Base-by-base conservation (phyloP, 2,797 vertebrate genomes). In the Darevskia mixta region DNA sequence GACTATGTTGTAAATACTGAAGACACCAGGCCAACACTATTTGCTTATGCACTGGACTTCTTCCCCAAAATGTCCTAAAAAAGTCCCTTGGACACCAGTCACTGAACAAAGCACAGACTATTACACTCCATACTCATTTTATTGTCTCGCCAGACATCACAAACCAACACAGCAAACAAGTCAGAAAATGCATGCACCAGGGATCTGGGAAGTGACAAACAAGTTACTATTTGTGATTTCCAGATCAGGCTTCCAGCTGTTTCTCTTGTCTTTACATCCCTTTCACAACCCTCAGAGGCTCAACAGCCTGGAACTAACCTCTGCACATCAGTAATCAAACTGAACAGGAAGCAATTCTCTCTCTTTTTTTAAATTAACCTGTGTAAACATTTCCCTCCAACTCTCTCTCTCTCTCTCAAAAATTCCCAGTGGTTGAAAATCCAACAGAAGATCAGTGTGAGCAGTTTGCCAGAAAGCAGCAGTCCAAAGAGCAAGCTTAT, bases 151-250 rank as follows among this genome's bases (percentile, higher is more conserved):
- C 92, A 95, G 25, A 88, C 78, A 95, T 91, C 87, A 91, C 8
- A 80, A 91, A 89, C 88, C 93, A 86, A 90, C 69, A 58, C 90
- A 91, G 64, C 61, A 71, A 64, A 58, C 7, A 0, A 92, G 79
- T 86, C 91, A 84, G 88, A 94, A 94, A 94, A 90, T 3, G 55
- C 90, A 93, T 66, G 29, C 88, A 93, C 61, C 81, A 87, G 89
- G 83, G 90, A 91, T 92, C 94, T 94, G 84, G 84, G 92, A 94
- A 95, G 92, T 89, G 88, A 93, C 92, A 95, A 95, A 94, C 45
- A 84, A 7, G n/a, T 92, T 90, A 58, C 92, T 83, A 86, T 55
- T 88, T 89, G 67, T 43, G 85, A 91, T 92, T 85, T 92, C 89
- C 88, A 94, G 85, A 91, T 85, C 87, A 81, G 92, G 89, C 18